These are phyloP conservation scores for Mesorhabditis belari DNA, from an alignment of 2,888 invertebrate genomes.

Conservation along the genomic window DNA sequence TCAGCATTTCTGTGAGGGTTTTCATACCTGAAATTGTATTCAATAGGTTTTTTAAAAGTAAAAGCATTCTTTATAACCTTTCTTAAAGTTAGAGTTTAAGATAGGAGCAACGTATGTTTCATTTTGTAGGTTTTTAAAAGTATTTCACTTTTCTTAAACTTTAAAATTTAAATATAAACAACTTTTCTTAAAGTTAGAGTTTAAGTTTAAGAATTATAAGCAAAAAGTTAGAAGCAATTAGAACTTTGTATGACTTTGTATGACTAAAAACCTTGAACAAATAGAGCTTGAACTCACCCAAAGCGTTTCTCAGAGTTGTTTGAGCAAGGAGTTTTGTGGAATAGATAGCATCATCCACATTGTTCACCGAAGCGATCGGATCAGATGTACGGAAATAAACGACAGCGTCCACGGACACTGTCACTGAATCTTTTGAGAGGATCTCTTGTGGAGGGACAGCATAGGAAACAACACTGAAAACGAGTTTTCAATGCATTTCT, in stretches of 20 bases:
- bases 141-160: no score
- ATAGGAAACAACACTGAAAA: slow-evolving; percentile 51
- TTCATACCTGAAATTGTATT: slow-evolving; percentile 67
- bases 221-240: no score
- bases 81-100: background rate
- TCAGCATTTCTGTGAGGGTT: slow-evolving; percentile 89
- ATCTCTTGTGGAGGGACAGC: slow-evolving; percentile 53
- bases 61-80: background rate
- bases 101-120: background rate
- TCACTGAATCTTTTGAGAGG: slow-evolving; percentile 52
- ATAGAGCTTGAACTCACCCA: slow-evolving; percentile 57
- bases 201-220: no score
- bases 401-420: slow-evolving; percentile 46
- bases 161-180: no score
- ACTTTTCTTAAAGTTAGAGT: no score
- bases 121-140: background rate
- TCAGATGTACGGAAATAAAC: slow-evolving; percentile 52
- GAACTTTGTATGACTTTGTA: no score
- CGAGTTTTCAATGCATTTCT: no score
- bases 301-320: slow-evolving; percentile 68
- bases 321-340: slow-evolving; percentile 69
- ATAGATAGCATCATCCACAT: slow-evolving; percentile 55
- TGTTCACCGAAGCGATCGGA: slow-evolving; percentile 51
- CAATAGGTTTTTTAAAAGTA: background rate
- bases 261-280: background rate